These are phyloP conservation scores for Tragelaphus scriptus DNA, from an alignment of 2,113 vertebrate genomes.

Conservation along the genomic window DNA sequence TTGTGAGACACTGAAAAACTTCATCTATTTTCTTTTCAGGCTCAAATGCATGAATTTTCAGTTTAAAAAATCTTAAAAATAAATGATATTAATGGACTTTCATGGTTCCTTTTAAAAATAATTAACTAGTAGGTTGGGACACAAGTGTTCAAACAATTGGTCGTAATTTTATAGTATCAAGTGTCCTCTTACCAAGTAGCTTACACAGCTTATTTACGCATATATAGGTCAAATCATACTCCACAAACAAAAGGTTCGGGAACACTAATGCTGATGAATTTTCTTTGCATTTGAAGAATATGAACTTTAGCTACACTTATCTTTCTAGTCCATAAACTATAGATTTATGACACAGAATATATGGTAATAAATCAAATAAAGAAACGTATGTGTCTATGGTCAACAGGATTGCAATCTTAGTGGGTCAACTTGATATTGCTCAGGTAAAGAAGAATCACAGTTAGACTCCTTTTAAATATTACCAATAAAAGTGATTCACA, in stretches of 20 bases:
- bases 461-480: background rate
- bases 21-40: slow-evolving; percentile 17
- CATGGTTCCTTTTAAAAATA: slow-evolving; percentile 28
- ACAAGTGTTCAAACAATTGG: background rate
- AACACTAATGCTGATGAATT: background rate
- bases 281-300: background rate
- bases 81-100: background rate
- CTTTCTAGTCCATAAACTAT: background rate
- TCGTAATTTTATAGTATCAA: background rate
- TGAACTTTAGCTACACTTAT: background rate
- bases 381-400: accelerated
- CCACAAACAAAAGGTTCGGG: background rate
- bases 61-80: background rate
- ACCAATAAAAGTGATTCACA: background rate
- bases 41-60: background rate
- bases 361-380: background rate
- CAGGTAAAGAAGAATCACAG: background rate
- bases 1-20: slow-evolving; percentile 33
- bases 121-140: background rate
- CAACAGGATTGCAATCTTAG: background rate
- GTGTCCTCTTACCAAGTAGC: background rate
- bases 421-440: background rate
- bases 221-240: background rate
- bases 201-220: background rate
- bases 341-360: background rate